These are phyloP conservation scores for Noctua comes DNA, from an alignment of 2,888 invertebrate genomes.

Conservation along the genomic window DNA sequence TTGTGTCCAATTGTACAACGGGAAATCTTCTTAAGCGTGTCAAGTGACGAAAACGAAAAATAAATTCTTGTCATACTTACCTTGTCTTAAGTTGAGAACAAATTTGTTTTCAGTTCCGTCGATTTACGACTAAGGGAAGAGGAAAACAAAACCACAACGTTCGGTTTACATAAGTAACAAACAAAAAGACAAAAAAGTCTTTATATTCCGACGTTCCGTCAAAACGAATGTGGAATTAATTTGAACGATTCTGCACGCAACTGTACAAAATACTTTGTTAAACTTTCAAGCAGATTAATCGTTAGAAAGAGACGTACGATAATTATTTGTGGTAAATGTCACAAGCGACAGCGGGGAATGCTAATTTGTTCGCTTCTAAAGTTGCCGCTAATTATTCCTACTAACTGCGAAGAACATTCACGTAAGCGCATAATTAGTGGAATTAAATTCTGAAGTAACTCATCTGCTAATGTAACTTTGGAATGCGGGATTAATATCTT, in stretches of 20 bases:
- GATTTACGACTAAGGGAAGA: background rate
- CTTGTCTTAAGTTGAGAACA: background rate
- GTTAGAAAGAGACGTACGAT: constrained; percentile 72
- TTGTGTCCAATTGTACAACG: constrained; percentile 19
- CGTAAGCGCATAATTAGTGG: constrained; percentile 35
- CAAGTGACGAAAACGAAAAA: background rate
- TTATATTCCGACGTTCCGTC: constrained; percentile 16
- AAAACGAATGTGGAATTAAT: constrained; percentile 47
- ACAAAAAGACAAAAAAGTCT: constrained; percentile 16
- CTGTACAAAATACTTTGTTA: constrained; percentile 78
- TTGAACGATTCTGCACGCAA: constrained; percentile 68
- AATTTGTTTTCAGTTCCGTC: background rate
- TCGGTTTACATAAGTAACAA: background rate
- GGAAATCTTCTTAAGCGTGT: background rate
- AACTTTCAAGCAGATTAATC: constrained; percentile 82
- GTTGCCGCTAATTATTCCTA: constrained; percentile 31
- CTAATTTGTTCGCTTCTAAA: constrained; percentile 43
- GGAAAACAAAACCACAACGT: constrained; percentile 5
- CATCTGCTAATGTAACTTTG: constrained; percentile 17
- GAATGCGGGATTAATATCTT: constrained; percentile 8
- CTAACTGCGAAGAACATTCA: constrained; percentile 46
- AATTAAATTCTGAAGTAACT: constrained; percentile 48
- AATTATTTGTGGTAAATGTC: constrained; percentile 50
- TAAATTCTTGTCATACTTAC: constrained; percentile 1
- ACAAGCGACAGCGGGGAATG: constrained; percentile 51